A percentile compares a stretch with the other conserved stretches of the same genome.
phyloP scores from a whole-genome alignment of 2,797 vertebrate genomes.

The Natrix natrix region DNA sequence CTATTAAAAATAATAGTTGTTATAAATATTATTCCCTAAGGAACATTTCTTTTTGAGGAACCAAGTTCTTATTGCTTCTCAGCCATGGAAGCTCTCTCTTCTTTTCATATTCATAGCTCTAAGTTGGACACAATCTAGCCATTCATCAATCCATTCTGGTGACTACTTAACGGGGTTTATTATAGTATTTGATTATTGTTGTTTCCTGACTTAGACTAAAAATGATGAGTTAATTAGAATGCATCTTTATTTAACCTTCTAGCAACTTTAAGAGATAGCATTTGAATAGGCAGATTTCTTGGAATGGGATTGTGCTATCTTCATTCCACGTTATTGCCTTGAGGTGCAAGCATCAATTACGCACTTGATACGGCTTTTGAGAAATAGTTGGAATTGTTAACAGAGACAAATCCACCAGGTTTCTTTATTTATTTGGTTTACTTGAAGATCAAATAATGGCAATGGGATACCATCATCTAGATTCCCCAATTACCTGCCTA shows the following conservation, averaged over 20 bases:
- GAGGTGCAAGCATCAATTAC: not conserved
- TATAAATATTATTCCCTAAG: not conserved
- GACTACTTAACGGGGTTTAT: not conserved
- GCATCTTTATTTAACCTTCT: not conserved
- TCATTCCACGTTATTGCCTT: not conserved
- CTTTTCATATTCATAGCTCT: not conserved
- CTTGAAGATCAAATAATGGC: not conserved
- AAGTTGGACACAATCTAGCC: not conserved
- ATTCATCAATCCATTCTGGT: not conserved
- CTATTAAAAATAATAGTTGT: not conserved
- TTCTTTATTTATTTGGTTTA: not conserved
- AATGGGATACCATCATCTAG: not conserved
- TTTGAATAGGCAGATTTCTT: not conserved
- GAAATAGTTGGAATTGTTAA: not conserved
- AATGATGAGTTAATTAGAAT: not conserved
- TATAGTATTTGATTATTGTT: not conserved
- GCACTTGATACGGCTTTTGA: not conserved
- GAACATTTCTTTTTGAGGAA: not conserved
- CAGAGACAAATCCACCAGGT: not conserved
- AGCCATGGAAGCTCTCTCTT: not conserved
- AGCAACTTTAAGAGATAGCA: not conserved
- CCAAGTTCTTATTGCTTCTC: not conserved
- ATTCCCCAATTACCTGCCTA: not conserved
- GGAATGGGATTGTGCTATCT: not conserved
- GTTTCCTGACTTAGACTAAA: not conserved